Percentiles rank a stretch among this genome's conserved stretches.
Conservation (phyloP, 2,113 vertebrate genomes). For the Todiramphus chloris region DNA sequence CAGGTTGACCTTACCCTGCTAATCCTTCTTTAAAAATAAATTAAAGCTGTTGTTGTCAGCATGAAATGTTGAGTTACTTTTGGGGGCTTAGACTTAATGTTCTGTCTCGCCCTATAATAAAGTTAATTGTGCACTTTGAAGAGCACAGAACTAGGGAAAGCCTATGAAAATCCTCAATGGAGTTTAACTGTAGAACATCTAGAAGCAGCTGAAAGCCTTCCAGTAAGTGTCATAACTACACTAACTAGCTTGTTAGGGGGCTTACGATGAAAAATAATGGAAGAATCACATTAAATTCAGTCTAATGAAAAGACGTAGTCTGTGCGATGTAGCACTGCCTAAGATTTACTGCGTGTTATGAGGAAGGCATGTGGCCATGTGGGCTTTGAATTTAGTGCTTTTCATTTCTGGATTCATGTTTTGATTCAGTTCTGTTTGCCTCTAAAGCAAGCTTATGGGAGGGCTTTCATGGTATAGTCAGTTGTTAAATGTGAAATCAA, state of each 20-base stretch:
- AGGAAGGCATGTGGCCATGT: background rate
- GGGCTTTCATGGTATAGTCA: background rate
- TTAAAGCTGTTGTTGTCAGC: constrained; percentile 15
- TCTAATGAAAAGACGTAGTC: background rate
- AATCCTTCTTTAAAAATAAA: constrained; percentile 45
- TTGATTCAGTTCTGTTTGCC: background rate
- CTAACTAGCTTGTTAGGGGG: background rate
- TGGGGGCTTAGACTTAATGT: background rate
- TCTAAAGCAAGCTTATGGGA: background rate
- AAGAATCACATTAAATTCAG: background rate
- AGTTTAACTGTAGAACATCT: background rate
- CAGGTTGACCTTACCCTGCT: background rate
- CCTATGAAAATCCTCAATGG: background rate
- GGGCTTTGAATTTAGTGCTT: background rate
- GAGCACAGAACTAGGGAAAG: background rate
- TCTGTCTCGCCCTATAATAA: background rate
- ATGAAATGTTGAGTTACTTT: background rate
- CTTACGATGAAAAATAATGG: background rate
- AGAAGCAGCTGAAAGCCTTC: background rate
- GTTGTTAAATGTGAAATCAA: background rate
- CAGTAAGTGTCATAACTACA: background rate
- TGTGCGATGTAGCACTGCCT: background rate
- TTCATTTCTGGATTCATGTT: background rate
- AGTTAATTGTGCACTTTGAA: background rate
- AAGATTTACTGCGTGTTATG: background rate